Conservation (phyloP, 2,797 vertebrate genomes). For the Silurus lanzhouensis region DNA sequence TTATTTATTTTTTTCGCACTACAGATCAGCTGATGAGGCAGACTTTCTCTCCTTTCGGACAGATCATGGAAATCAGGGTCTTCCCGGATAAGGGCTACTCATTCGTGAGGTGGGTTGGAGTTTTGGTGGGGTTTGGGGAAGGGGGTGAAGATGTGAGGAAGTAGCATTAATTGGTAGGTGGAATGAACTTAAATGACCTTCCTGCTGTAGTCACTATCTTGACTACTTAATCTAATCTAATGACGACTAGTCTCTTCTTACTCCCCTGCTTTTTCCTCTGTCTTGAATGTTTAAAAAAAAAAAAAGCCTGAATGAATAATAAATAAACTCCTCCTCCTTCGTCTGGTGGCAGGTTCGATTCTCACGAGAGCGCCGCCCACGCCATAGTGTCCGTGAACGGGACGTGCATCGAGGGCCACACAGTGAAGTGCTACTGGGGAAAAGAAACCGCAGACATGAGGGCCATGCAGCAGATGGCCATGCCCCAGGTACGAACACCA, state of each 20-base stretch:
- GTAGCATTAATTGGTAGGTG: too few species aligned
- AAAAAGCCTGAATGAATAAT: neutral
- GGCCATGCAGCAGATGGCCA: slow-evolving; percentile 86
- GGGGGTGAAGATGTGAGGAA: neutral
- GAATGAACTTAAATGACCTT: too few species aligned
- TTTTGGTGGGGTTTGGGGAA: neutral
- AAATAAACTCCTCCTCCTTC: too few species aligned
- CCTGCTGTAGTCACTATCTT: neutral
- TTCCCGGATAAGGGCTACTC: slow-evolving; percentile 99
- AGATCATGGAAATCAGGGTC: slow-evolving; percentile 97
- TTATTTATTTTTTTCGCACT: slow-evolving; percentile 45
- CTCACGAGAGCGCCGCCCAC: slow-evolving; percentile 94
- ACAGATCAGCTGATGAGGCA: slow-evolving; percentile 98
- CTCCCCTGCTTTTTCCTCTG: neutral
- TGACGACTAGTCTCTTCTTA: neutral
- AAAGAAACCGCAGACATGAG: slow-evolving; percentile 94
- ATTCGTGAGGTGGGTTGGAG: slow-evolving; percentile 84
- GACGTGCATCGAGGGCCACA: slow-evolving; percentile 90
- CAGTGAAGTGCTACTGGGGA: slow-evolving; percentile 98
- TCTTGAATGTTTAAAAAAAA: too few species aligned
- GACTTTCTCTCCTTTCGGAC: slow-evolving; percentile 95
- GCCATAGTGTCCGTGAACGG: slow-evolving; percentile 97
- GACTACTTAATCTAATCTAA: neutral
- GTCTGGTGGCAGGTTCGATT: slow-evolving; percentile 81
- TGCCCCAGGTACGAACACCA: slow-evolving; percentile 71